Conservation (phyloP, 37 sponge, comb jelly and placozoan genomes). For the Haliclona indistincta region DNA sequence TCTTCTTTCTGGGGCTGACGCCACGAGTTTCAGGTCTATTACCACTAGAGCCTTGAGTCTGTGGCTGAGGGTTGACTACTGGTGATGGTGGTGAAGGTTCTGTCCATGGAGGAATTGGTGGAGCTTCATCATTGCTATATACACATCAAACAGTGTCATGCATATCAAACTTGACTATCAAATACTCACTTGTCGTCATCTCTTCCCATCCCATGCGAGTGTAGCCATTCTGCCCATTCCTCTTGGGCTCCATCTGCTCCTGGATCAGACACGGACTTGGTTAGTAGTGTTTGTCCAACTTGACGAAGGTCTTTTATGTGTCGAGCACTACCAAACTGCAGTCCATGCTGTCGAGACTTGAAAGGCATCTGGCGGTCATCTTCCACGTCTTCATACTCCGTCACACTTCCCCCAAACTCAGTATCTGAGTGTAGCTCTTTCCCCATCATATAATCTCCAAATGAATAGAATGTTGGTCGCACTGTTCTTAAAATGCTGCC, state of each 20-base stretch:
- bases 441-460: not conserved
- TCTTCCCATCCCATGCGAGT: not conserved
- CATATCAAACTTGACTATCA: no score
- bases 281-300: not conserved
- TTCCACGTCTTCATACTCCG: not conserved
- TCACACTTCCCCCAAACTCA: slow-evolving; percentile 7
- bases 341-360: not conserved
- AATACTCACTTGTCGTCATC: no score
- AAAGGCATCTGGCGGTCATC: not conserved
- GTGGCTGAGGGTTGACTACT: no score
- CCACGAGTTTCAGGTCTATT: no score
- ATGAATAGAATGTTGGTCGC: not conserved
- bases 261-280: not conserved
- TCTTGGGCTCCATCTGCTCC: not conserved
- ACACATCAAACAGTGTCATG: no score
- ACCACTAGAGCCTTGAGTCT: no score
- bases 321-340: not conserved
- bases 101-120: no score
- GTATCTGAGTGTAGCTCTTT: not conserved
- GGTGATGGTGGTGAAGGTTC: no score
- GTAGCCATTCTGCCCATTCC: slow-evolving; percentile 1
- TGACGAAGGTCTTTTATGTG: not conserved
- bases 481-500: not conserved
- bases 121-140: no score
- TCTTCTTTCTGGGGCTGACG: no score